Base-by-base conservation (phyloP, 1,140 invertebrate species). In the Brachionus plicatilis region DNA sequence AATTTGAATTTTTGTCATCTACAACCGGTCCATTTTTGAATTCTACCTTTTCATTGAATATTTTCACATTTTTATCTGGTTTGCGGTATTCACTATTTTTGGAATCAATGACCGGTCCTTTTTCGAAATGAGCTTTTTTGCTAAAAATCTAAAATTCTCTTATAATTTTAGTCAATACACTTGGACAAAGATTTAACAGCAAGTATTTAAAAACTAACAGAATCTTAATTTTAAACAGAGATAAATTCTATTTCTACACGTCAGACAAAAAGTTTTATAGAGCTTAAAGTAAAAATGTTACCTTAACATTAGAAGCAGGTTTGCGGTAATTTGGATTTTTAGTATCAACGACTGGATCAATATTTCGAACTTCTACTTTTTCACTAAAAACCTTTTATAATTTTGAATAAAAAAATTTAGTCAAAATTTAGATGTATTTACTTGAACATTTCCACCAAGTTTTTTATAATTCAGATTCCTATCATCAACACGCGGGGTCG, bases 401-500 rank as follows among this genome's bases (percentile, higher is more conserved):
- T 80, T 60, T 33, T 60, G 29, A 41, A 33, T 75, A 37, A 17
- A 17, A n/a, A 4, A 47, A 14, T 47, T 43, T 47, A 7, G 24
- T 20, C 1, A 20, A 17, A 17, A 20, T 43, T 75, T 45, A 37
- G 7, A 37, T 24, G 3, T 41, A 45, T 80, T 80, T 80, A 80
- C 78, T 65, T 80, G 47, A 24, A 80, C 78, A 65, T 80, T 53
- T n/a, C 78, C 47, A 17, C 47, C 78, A 20, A 27, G 33, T 41
- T 80, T 80, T 53, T 29, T 56, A 53, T 80, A 80, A 65, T 56
- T 80, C 33, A 43, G 3, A 80, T 80, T 80, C 33, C 27, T 80
- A n/a, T 47, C 50, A 65, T 80, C 78, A 12, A 80, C 20, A 33
- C 20, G n/a, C 0, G 78, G 47, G 20, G 12, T 41, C 50, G 43